Conservation (phyloP, 2,888 invertebrate genomes). For the Euplexia lucipara region DNA sequence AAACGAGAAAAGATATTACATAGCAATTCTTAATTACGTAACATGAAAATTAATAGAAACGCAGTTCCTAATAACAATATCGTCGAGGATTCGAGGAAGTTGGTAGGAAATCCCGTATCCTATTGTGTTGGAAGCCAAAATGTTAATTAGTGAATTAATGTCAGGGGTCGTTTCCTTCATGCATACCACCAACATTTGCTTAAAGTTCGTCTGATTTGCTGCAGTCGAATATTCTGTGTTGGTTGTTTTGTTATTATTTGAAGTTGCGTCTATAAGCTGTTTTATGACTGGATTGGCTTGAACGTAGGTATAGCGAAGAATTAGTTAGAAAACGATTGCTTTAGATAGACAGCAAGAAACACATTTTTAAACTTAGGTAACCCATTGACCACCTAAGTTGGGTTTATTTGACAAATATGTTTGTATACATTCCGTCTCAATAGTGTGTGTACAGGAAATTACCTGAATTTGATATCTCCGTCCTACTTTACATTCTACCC, state of each 20-base stretch:
- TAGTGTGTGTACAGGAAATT: no score
- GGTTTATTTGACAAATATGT: no score
- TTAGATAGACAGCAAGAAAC: no score
- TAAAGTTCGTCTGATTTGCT: constrained; percentile 48
- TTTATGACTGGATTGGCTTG: neutral
- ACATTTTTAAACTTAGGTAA: no score
- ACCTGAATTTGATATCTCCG: no score
- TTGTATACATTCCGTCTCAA: no score
- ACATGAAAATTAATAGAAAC: constrained; percentile 62
- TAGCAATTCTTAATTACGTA: constrained; percentile 48
- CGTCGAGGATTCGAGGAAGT: constrained; percentile 68
- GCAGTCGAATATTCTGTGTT: constrained; percentile 20
- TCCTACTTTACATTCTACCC: no score
- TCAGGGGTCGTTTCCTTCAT: constrained; percentile 73
- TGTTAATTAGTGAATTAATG: constrained; percentile 84
- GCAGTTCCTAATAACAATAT: constrained; percentile 69
- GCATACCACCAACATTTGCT: constrained; percentile 69
- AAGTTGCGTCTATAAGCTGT: neutral
- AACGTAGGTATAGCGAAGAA: neutral
- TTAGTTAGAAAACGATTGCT: no score
- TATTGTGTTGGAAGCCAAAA: constrained; percentile 75
- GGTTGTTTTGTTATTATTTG: constrained; percentile 23
- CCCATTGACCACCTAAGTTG: no score
- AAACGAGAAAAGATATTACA: constrained; percentile 30
- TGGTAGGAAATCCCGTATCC: constrained; percentile 79